Conservation (phyloP, 2,797 vertebrate species). For the Distichodus sexfasciatus region DNA sequence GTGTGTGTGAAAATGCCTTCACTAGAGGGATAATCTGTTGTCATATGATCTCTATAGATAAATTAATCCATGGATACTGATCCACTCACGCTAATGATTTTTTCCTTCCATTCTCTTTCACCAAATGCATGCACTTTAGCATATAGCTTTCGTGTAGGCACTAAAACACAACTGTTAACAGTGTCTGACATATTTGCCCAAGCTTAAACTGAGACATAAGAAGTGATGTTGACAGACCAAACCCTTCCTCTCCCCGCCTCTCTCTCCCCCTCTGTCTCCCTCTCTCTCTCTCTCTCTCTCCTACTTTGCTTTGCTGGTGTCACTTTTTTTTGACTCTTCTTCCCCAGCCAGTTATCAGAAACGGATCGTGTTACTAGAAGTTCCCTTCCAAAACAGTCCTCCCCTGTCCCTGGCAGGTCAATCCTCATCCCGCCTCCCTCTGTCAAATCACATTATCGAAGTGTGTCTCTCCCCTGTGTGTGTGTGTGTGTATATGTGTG, state of each 20-base stretch:
- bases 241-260: neutral
- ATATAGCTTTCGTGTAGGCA: no score
- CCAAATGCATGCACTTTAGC: no score
- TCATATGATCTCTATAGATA: neutral
- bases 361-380: conserved; percentile 31
- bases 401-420: conserved; percentile 18
- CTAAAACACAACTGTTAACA: neutral
- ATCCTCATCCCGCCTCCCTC: conserved; percentile 26
- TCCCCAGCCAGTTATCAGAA: conserved; percentile 35
- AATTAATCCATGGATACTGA: no score
- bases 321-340: conserved; percentile 7
- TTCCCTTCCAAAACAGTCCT: neutral
- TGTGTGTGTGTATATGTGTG: no score
- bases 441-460: conserved; percentile 47
- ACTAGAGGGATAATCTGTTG: neutral
- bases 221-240: neutral
- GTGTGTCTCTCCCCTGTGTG: neutral
- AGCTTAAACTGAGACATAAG: neutral
- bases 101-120: no score
- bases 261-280: neutral
- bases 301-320: conserved; percentile 19
- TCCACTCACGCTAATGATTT: no score
- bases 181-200: neutral
- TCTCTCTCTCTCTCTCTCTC: neutral
- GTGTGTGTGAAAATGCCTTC: neutral